Conservation (phyloP, 2,797 vertebrate genomes). For the Morelia viridis region DNA sequence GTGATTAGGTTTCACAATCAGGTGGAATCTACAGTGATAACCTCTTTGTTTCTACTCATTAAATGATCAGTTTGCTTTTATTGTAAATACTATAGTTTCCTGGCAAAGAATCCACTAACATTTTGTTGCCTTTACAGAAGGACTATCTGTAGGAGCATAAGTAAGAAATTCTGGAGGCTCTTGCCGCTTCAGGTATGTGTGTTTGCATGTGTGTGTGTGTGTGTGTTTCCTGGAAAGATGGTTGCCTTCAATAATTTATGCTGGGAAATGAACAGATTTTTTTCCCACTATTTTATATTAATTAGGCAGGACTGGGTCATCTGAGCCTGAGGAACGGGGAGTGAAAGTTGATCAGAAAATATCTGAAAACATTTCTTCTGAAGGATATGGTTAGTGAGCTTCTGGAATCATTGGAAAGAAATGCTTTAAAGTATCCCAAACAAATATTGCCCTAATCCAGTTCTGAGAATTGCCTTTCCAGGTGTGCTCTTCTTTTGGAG, state of each 20-base stretch:
- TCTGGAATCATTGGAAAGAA: slow-evolving; percentile 33
- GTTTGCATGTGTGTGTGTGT: background rate
- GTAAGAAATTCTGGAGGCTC: background rate
- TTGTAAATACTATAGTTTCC: background rate
- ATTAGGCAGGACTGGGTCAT: slow-evolving; percentile 22
- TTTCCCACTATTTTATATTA: background rate
- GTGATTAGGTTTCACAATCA: background rate
- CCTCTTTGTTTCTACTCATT: background rate
- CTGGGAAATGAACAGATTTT: background rate
- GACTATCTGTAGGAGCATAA: background rate
- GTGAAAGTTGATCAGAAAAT: slow-evolving; percentile 34
- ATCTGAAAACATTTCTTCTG: slow-evolving; percentile 25
- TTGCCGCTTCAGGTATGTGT: background rate
- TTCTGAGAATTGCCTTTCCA: slow-evolving; percentile 46
- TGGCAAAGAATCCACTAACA: background rate
- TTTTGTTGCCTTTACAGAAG: background rate
- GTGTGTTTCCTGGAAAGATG: background rate
- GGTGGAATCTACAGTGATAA: background rate
- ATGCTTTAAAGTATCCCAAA: slow-evolving; percentile 40
- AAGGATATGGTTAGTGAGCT: slow-evolving; percentile 35
- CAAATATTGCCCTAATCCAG: slow-evolving; percentile 46
- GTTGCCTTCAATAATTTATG: slow-evolving; percentile 1
- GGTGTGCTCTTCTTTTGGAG: background rate
- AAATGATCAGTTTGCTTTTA: background rate
- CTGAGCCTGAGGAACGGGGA: background rate